Evolutionary conservation across 2,113 vertebrate species (phyloP), one percentile per base, ranked within the genome.

Genomic region (Cryptomyrus ogoouensis): DNA sequence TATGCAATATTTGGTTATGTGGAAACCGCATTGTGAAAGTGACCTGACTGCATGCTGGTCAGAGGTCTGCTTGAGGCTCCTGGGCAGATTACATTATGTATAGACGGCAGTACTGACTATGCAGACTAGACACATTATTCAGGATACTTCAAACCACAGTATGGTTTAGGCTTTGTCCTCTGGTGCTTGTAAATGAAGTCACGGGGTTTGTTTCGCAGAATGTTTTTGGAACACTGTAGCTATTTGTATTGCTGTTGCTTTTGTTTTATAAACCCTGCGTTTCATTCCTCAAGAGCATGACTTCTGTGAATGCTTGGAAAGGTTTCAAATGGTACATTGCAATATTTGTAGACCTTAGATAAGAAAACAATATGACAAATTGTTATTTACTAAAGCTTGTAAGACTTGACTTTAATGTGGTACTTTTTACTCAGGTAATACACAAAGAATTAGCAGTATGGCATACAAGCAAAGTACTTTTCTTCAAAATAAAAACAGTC

Each of bases 111-210:
- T 89, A 49, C 27, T 93, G 93, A 89, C 83, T 92, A 92, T 80
- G 74, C 93, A 95, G 93, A 94, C 94, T 92, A 95, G 91, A 95
- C 93, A 93, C 92, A 93, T 94, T 94, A 93, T 91, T 88, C 94
- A 94, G 94, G 94, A 95, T 94, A 92, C 91, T 90, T 92, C 92
- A 87, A 90, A 95, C 96, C 96, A 91, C 95, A 95, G 93, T 58
- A 88, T 91, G 95, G 95, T 94, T 95, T 95, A 93, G 93, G 91
- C 93, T 93, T 92, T 94, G 93, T 95, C 93, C 93, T 90, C 52
- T 91, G 94, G 92, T 94, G 92, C 21, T 86, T 93, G 94, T 94
- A 95, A 93, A 95, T 94, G 94, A 94, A 95, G 95, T 94, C 92
- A 91, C 92, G 66, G 93, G 94, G 94, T 95, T 95, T 95, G 92